Evolutionary conservation across 2,888 invertebrate species (phyloP).

Genomic region (Hydrotaea cyrtoneurina): DNA sequence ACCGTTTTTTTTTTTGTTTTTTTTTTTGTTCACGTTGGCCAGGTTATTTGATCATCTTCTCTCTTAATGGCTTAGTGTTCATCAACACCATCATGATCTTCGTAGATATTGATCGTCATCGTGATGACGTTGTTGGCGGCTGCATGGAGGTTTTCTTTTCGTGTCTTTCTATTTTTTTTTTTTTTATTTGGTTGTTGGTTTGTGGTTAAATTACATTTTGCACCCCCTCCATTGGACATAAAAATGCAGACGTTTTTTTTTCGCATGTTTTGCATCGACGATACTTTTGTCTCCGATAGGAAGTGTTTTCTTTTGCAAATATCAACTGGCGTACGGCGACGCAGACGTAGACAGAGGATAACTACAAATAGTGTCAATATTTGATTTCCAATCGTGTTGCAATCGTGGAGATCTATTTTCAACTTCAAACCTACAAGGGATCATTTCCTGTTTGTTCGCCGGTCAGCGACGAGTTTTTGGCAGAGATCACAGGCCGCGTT

Average conservation of each 20-base stretch:
- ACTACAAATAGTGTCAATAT: constrained; percentile 43
- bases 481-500: background rate
- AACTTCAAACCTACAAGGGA: constrained; percentile 9
- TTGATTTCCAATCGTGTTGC: constrained; percentile 61
- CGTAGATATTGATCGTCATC: constrained; percentile 43
- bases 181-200: no score
- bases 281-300: background rate
- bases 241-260: background rate
- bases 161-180: no score
- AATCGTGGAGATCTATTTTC: constrained; percentile 41
- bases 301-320: constrained; percentile 35
- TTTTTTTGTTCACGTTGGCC: constrained; percentile 44
- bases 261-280: background rate
- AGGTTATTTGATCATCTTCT: constrained; percentile 52
- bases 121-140: constrained; percentile 45
- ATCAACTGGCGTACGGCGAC: no score
- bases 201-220: constrained; percentile 2
- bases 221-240: background rate
- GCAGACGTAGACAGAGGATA: background rate
- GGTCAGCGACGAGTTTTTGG: background rate
- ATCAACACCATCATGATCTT: constrained; percentile 34
- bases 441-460: constrained; percentile 20
- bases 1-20: constrained; percentile 8
- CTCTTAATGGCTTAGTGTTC: constrained; percentile 15
- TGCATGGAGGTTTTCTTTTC: background rate